Conservation (phyloP, 2,888 invertebrate genomes). For the Xestobium rufovillosum region DNA sequence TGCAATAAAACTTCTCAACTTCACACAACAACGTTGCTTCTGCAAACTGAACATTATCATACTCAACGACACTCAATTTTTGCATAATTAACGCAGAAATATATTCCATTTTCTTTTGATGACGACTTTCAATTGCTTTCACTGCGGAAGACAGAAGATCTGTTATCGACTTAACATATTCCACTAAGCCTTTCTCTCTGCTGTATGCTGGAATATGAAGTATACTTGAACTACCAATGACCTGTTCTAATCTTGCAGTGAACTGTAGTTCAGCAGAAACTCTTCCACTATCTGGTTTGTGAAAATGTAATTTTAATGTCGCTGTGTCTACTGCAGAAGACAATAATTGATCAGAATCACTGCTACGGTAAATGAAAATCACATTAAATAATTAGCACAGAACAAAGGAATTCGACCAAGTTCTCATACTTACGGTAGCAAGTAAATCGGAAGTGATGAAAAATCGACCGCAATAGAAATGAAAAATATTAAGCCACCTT, state of each 20-base stretch:
- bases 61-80: constrained; percentile 44
- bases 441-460: constrained; percentile 51
- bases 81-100: constrained; percentile 42
- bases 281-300: constrained; percentile 36
- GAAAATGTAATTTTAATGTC: constrained; percentile 29
- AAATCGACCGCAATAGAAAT: constrained; percentile 59
- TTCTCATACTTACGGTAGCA: constrained; percentile 26
- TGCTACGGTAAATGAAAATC: constrained; percentile 17
- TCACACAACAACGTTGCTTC: constrained; percentile 54
- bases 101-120: constrained; percentile 44
- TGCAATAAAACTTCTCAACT: constrained; percentile 55
- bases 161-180: constrained; percentile 52
- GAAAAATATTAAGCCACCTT: no score
- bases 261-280: constrained; percentile 44
- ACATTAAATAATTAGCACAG: constrained; percentile 4
- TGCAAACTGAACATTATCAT: constrained; percentile 42
- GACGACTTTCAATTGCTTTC: constrained; percentile 30
- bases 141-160: constrained; percentile 49
- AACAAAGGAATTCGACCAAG: constrained; percentile 1
- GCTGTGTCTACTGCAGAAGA: constrained; percentile 32
- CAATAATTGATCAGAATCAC: constrained; percentile 16
- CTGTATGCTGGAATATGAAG: constrained; percentile 45
- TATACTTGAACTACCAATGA: constrained; percentile 40
- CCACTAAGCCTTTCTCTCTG: constrained; percentile 42
- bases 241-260: constrained; percentile 46